Evolutionary conservation across 2,113 vertebrate genomes (phyloP), one percentile per base, ranked within the genome.

Genomic region (Phyllostomus discolor): DNA sequence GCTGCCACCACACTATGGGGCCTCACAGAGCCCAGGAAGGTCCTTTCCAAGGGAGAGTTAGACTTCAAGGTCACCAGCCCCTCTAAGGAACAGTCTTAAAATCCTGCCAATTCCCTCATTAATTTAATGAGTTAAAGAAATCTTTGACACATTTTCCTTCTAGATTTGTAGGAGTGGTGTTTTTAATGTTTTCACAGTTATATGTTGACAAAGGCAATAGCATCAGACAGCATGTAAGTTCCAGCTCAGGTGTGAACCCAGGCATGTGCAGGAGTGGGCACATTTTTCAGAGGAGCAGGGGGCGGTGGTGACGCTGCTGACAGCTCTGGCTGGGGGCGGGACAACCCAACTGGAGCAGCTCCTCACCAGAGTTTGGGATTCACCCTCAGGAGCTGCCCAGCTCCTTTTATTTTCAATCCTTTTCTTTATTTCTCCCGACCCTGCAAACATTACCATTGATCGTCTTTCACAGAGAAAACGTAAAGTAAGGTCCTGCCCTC

Each of bases 401-500:
- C 48, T 80, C 73, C 48, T 93, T 69, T 80, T 70, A 87, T 75
- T 41, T 70, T 52, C 24, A 1, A 43, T 69, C 76, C 20, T 83
- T 59, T 81, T 84, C 88, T 92, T 41, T 38, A 83, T 96, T 89
- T 70, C 91, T 67, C 67, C 75, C 54, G 6, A 20, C 57, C 38
- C 59, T 73, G 88, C 33, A 93, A 82, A 94, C 52, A 76, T 96
- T 59, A 91, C 75, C 38, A 83, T 70, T 78, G 43, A 84, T 90
- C 41, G 64, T 93, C 82, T 66, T 43, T 87, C 93, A 72, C 93
- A 93, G 87, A 94, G 64, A 90, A 76, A 96, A 85, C 59, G 38
- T 88, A 87, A 52, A 91, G 38, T 80, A 75, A 98, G 85, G 62
- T 80, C 73, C 52, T 96, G 52, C 79, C 87, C 82, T 89, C 78